Base-by-base conservation (phyloP, 2,113 vertebrate genomes). In the Xenopus laevis region DNA sequence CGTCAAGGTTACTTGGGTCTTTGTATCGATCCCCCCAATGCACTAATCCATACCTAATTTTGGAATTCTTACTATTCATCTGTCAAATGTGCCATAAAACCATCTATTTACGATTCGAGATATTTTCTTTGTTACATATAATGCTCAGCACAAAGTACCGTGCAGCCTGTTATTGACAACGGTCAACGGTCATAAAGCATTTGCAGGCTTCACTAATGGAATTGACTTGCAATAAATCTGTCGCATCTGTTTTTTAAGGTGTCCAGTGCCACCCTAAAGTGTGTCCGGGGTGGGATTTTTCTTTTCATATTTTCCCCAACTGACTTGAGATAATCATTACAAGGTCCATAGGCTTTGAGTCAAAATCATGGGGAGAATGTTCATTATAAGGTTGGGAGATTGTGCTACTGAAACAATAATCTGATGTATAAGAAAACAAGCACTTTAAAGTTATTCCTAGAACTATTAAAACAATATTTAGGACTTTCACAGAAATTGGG, bases 31-130 rank as follows among this genome's bases (percentile, higher is more conserved):
- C 72, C 17, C 47, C 33, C 11, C 47, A 50, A 13, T 50, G 47
- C 47, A 60, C 53, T 23, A 59, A 67, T 59, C 72, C 63, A 73
- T 66, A 66, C 18, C 4, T 46, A 13, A 66, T 72, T 72, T 50
- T 13, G 47, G 12, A 50, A 50, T 50, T 13, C 15, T 50, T 50
- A 50, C 12, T 40, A 20, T 17, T 60, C n/a, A 60, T 52, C 60
- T 17, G 11, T 57, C 27, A 65, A 27, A 16, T 52, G 18, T 21
- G 30, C 59, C 45, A 71, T 71, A 63, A 33, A 63, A 30, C 15
- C 16, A 18, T 17, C 18, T 58, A 8, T 58, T 58, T 58, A 16
- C 20, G 17, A 13, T 53, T 15, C 10, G 50, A 53, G 13, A 53
- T 53, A 12, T 13, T 53, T 17, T 12, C 10, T 53, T 53, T 53